Evolutionary conservation across 2,888 invertebrate genomes (phyloP), one percentile per base, ranked within the genome.

Genomic region (Pristionchus exspectatus): DNA sequence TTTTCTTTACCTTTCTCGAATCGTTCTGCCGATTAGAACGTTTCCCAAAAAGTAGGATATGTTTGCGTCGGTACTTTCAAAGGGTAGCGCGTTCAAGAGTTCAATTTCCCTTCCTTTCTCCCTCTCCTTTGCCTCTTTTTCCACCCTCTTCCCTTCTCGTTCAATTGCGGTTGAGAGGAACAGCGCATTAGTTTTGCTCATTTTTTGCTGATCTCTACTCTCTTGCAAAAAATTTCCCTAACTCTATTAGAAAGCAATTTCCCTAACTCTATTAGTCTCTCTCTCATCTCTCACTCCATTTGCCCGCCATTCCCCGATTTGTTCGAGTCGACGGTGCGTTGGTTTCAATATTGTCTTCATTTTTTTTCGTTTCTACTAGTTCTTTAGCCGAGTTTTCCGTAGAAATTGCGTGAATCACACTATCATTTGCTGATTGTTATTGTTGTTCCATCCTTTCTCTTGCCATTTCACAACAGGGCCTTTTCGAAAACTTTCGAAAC

Each of bases 171-270:
- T 74, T 38, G 81, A 54, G 33, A 33, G 50, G 50, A 81, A 81
- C 44, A 54, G 50, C 24, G 74, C 44, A 77, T 50, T 81, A 81
- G 30, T 81, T 81, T 30, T 5, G 30, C 16, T 44, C 33, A 14
- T 50, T 81, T 77, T 81, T 81, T 50, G 81, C 16, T 50, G 81
- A 5, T 81, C 81, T 81, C 24, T n/a, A 54, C 16, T 4, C 81
- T 54, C 81, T 77, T 27, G 14, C 27, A 54, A 81, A 12, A 27
- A 81, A 54, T 24, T 81, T 50, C 21, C 4, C n/a, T 50, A 21
- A 27, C 30, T 33, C 38, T 74, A 50, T 50, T 50, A 50, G 44
- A 3, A 3, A 7, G 44, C 10, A 50, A 50, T 50, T 50, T 50
- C 9, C 44, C 44, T 50, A 50, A 3, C 44, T 50, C 44, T 50